Conservation (phyloP, 2,888 invertebrate species). For the Mycalesis mineus region DNA sequence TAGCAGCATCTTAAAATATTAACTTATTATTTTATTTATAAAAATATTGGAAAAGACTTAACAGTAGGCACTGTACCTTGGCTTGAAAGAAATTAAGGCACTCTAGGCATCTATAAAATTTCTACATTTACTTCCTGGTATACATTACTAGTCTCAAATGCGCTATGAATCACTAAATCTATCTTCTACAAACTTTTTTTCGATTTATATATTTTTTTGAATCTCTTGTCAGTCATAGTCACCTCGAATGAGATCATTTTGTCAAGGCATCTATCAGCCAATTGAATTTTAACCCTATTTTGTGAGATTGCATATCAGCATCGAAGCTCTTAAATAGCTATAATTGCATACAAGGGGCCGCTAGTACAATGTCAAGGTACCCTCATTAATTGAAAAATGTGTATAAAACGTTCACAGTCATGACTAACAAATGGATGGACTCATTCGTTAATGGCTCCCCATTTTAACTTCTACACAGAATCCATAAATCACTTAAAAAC, state of each 20-base stretch:
- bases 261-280: neutral
- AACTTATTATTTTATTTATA: too few species aligned
- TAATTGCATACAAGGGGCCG: neutral
- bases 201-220: neutral
- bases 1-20: too few species aligned
- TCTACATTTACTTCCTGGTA: too few species aligned
- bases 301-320: neutral
- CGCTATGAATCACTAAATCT: too few species aligned
- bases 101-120: too few species aligned
- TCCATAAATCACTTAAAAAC: constrained; percentile 11
- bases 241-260: neutral
- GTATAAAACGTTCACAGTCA: constrained; percentile 35
- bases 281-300: neutral
- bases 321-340: neutral
- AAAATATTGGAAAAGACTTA: too few species aligned
- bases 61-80: too few species aligned
- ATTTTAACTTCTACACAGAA: constrained; percentile 11
- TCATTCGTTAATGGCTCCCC: constrained; percentile 21
- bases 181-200: neutral
- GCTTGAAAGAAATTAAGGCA: too few species aligned
- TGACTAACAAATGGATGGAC: constrained; percentile 19
- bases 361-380: neutral
- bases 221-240: neutral
- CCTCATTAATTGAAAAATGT: constrained; percentile 17
- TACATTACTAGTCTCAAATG: too few species aligned